phyloP scores from a whole-genome alignment of 1,140 invertebrate species.

The Muscidifurax raptorellus region DNA sequence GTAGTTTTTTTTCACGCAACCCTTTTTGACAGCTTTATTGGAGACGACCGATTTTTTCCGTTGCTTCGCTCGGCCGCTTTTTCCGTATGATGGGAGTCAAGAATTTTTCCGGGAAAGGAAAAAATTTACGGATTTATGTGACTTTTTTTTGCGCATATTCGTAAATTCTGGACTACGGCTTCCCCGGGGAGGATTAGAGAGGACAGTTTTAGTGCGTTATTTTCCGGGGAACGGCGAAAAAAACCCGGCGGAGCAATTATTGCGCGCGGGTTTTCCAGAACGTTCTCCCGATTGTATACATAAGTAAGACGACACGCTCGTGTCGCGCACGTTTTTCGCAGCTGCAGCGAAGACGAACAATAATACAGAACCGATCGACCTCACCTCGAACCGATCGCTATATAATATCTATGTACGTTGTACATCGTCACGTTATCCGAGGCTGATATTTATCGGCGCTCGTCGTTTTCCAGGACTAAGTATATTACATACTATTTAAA shows the following conservation, averaged over 20 bases:
- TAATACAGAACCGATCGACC: background rate
- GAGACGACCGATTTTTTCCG: background rate
- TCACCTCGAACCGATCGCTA: background rate
- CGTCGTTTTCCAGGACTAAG: no score
- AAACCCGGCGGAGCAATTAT: background rate
- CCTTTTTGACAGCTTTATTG: background rate
- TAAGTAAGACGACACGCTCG: background rate
- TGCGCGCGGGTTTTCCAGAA: constrained; percentile 7
- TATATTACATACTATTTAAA: no score
- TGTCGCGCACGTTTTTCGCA: constrained; percentile 26
- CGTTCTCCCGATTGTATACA: background rate
- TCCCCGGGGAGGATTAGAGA: background rate
- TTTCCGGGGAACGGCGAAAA: background rate
- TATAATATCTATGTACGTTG: no score
- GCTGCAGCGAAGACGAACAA: background rate
- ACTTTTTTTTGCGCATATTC: constrained; percentile 19
- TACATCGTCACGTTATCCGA: no score
- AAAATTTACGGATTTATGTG: constrained; percentile 31
- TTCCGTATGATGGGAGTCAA: constrained; percentile 11
- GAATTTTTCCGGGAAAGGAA: constrained; percentile 9
- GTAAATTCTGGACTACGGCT: background rate
- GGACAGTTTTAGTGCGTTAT: background rate
- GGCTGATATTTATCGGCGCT: no score
- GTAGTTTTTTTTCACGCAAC: background rate
- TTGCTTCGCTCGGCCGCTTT: background rate